Conservation (phyloP, 2,113 vertebrate species). For the Australoheros scitulus region DNA sequence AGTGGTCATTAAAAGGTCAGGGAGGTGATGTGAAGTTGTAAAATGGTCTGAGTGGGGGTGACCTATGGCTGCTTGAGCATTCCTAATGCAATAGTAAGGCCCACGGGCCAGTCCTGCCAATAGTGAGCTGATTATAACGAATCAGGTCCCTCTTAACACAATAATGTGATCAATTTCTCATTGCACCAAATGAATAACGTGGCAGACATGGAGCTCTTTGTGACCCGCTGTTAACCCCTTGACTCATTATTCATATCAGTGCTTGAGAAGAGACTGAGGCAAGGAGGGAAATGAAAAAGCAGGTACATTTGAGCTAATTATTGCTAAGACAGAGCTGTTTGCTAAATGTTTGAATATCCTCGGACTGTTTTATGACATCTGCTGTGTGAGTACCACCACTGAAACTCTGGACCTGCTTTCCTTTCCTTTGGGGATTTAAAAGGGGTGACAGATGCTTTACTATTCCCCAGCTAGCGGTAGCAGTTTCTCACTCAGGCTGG, state of each 20-base stretch:
- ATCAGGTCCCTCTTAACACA: conserved; percentile 94
- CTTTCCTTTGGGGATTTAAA: conserved; percentile 66
- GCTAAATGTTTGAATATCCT: conserved; percentile 85
- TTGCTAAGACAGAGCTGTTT: conserved; percentile 83
- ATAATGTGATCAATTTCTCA: conserved; percentile 99
- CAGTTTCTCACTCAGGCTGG: conserved; percentile 27
- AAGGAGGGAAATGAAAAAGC: conserved; percentile 74
- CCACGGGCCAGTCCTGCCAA: conserved; percentile 93
- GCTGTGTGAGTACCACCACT: conserved; percentile 70
- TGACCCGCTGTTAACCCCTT: conserved; percentile 93
- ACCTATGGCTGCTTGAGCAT: conserved; percentile 89
- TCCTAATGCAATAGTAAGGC: conserved; percentile 91
- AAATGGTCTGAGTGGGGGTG: conserved; percentile 85
- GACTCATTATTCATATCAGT: conserved; percentile 94
- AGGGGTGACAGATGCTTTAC: conserved; percentile 61
- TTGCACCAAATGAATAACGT: conserved; percentile 99
- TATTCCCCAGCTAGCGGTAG: conserved; percentile 31
- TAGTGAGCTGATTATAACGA: conserved; percentile 97
- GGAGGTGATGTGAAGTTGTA: conserved; percentile 93
- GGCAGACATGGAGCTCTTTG: conserved; percentile 87
- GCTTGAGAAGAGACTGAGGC: conserved; percentile 74
- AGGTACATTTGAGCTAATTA: conserved; percentile 91
- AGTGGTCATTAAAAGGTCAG: conserved; percentile 85
- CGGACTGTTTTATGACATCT: conserved; percentile 81
- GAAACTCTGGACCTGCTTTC: conserved; percentile 64